Percentiles rank a stretch among this genome's conserved stretches.
These are phyloP conservation scores for Carterocephalus palaemon DNA, from an alignment of 2,888 invertebrate species.

Conservation along the genomic window DNA sequence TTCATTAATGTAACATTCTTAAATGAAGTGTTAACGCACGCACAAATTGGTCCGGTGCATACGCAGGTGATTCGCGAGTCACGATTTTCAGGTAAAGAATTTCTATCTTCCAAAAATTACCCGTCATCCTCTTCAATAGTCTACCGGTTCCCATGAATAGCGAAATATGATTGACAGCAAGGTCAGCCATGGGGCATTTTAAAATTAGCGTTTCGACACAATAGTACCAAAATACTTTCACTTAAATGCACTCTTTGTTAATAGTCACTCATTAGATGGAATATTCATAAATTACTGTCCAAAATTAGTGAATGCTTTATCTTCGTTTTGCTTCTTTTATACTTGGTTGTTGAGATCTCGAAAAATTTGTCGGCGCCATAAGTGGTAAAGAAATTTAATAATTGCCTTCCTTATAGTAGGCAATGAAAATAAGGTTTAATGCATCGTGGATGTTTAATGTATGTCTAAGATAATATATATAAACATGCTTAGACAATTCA, in stretches of 20 bases:
- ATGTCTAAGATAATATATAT: too few relatives aligned
- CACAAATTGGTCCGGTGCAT: constrained; percentile 6
- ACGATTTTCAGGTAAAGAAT: constrained; percentile 14
- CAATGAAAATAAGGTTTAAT: too few relatives aligned
- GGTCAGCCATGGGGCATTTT: constrained; percentile 52
- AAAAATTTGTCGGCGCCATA: neutral
- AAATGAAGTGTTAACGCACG: constrained; percentile 9
- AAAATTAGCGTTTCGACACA: constrained; percentile 48
- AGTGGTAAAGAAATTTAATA: too few relatives aligned
- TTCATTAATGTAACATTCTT: constrained; percentile 10
- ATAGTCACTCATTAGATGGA: constrained; percentile 12
- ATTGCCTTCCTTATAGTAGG: too few relatives aligned
- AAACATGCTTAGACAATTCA: too few relatives aligned
- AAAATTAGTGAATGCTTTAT: constrained; percentile 14
- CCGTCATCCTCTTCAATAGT: constrained; percentile 26
- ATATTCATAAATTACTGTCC: constrained; percentile 13
- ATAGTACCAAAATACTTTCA: constrained; percentile 55
- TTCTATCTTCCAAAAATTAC: constrained; percentile 4
- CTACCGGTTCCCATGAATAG: constrained; percentile 51
- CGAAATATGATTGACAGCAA: constrained; percentile 51
- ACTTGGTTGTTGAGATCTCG: neutral
- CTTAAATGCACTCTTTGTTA: constrained; percentile 37
- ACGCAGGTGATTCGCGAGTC: constrained; percentile 12
- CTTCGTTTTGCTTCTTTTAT: constrained; percentile 8
- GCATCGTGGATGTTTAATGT: too few relatives aligned